Evolutionary conservation across 2,888 invertebrate genomes (phyloP).

Genomic region (Orchesella flavescens): DNA sequence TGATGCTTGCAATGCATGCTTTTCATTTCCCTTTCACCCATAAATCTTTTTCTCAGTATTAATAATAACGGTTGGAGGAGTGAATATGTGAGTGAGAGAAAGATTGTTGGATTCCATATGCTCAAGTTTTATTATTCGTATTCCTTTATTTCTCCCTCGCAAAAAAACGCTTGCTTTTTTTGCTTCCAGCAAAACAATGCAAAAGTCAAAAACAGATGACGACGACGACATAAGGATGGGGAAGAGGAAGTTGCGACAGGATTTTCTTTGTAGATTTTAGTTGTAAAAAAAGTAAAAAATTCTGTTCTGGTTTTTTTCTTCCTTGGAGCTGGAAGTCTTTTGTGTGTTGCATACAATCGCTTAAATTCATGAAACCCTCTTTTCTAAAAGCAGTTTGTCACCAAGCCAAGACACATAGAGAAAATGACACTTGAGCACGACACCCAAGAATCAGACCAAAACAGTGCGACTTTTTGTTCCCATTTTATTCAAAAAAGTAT

Average conservation of each 20-base stretch:
- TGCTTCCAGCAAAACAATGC: constrained; percentile 11
- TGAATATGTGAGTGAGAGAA: background rate
- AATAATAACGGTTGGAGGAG: constrained; percentile 1
- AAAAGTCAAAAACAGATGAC: constrained; percentile 69
- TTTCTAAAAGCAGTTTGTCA: constrained; percentile 29
- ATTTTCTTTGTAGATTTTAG: constrained; percentile 15
- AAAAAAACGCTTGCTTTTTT: background rate
- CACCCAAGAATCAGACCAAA: background rate
- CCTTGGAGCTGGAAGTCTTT: too few species aligned
- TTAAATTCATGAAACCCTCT: background rate
- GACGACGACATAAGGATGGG: background rate
- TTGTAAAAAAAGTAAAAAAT: constrained; percentile 10
- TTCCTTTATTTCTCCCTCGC: too few species aligned
- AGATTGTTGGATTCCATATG: background rate
- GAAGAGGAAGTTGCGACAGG: too few species aligned
- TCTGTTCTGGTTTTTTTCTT: background rate
- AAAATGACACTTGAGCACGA: constrained; percentile 17
- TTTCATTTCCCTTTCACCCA: constrained; percentile 10
- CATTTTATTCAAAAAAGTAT: too few species aligned
- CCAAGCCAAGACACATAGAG: constrained; percentile 28
- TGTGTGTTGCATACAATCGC: too few species aligned
- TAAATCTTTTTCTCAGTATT: constrained; percentile 35
- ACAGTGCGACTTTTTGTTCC: too few species aligned
- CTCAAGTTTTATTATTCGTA: too few species aligned
- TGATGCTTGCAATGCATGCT: background rate